Evolutionary conservation across 2,888 invertebrate genomes (phyloP), one percentile per base, ranked within the genome.

Genomic region (Chironomus tentans): DNA sequence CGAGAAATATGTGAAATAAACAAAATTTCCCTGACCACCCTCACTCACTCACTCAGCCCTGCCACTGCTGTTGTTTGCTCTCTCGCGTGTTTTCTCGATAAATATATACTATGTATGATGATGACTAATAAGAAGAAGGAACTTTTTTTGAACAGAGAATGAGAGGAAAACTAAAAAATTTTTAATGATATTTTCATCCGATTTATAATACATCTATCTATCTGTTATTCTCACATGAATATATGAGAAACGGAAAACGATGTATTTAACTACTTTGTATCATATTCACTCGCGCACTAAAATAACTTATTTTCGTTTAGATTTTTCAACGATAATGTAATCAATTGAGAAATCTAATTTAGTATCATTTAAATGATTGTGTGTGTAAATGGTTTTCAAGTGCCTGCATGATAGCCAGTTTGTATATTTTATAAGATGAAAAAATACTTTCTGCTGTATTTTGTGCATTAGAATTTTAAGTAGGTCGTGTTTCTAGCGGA

Each of bases 201-300:
- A 18, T 56, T 56, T 56, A 38, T 10, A 38, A 38, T 38, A 38
- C 38, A 56, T 56, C 18, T 56, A 56, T 56, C 18, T 56, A n/a
- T 56, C 18, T 18, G n/a, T 18, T 15, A 18, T 56, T n/a, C 56
- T 18, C 56, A 15, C 18, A 15, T 18, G 56, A 56, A n/a, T 15
- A 18, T 18, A 56, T n/a, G 18, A 65, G 22, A 18, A 65, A 24
- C 65, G 65, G 65, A 65, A 65, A 65, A 24, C 22, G 21, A 65
- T 28, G 65, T 65, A 13, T 69, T 21, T 62, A 73, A 72, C 22
- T 62, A 73, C 73, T 62, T 73, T 73, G 73, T 73, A 72, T 72
- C 56, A 61, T 28, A 24, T 62, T 73, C 65, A 22, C 10, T 62
- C 62, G 13, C 65, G 65, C 18, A 13, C 18, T 56, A 56, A 56